phyloP scores from a whole-genome alignment of 2,888 invertebrate species.

The Pogonocherus hispidulus region DNA sequence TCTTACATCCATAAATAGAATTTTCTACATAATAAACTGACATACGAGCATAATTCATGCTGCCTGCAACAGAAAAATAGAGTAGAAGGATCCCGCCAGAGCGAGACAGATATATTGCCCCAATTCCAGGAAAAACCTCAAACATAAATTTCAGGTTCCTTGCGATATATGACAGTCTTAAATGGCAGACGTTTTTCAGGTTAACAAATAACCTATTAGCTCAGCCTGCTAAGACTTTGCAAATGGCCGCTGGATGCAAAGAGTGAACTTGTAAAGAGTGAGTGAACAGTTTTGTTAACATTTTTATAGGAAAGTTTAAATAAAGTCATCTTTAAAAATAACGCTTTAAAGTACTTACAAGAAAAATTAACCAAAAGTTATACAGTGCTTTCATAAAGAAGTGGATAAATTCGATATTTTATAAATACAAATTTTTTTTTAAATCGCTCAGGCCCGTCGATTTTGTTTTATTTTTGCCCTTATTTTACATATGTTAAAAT shows the following conservation, averaged over 20 bases:
- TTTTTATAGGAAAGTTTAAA: too few relatives aligned
- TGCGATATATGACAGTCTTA: conserved; percentile 21
- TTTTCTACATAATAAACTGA: conserved; percentile 19
- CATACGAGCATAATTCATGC: conserved; percentile 23
- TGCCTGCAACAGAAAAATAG: conserved; percentile 5
- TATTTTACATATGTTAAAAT: too few relatives aligned
- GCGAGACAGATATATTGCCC: conserved; percentile 18
- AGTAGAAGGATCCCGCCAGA: neutral
- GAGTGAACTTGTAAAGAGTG: too few relatives aligned
- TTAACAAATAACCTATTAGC: conserved; percentile 14
- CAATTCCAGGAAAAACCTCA: conserved; percentile 9
- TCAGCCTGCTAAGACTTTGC: neutral
- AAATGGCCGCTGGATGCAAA: neutral
- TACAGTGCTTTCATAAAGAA: too few relatives aligned
- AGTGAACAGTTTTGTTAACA: too few relatives aligned
- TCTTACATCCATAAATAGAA: conserved; percentile 9
- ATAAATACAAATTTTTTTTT: too few relatives aligned
- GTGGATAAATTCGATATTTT: too few relatives aligned
- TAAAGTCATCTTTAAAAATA: too few relatives aligned
- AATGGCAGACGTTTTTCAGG: conserved; percentile 9
- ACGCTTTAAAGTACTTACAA: too few relatives aligned
- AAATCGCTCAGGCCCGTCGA: too few relatives aligned
- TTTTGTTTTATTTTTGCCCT: too few relatives aligned
- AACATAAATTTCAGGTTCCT: conserved; percentile 19
- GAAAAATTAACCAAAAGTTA: too few relatives aligned